Evolutionary conservation across 2,888 invertebrate genomes (phyloP).

Genomic region (Epinotia ramella): DNA sequence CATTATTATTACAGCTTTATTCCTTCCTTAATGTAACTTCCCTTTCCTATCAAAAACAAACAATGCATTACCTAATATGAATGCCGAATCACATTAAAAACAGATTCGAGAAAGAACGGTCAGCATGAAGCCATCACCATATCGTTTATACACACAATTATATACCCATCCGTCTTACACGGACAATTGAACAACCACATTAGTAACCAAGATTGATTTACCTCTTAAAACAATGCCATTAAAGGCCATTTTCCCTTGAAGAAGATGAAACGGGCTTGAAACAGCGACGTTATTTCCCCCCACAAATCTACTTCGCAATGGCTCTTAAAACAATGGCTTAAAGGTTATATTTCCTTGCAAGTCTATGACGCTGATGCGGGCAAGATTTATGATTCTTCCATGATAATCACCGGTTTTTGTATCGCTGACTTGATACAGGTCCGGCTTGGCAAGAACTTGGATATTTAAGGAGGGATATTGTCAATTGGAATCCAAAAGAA

Average conservation of each 20-base stretch:
- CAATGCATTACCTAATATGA: constrained; percentile 22
- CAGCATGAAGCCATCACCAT: constrained; percentile 33
- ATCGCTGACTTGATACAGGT: constrained; percentile 32
- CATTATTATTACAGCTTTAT: not conserved
- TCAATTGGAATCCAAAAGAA: not conserved
- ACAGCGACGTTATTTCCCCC: constrained; percentile 13
- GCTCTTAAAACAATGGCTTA: constrained; percentile 34
- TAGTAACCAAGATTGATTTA: constrained; percentile 34
- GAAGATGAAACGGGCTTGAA: constrained; percentile 6
- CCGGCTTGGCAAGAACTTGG: constrained; percentile 15
- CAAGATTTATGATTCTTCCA: constrained; percentile 49
- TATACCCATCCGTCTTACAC: constrained; percentile 58
- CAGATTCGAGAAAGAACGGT: constrained; percentile 26
- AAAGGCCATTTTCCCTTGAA: constrained; percentile 39
- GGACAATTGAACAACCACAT: constrained; percentile 52
- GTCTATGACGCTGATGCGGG: constrained; percentile 48
- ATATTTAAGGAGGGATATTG: constrained; percentile 20
- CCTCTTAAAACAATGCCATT: constrained; percentile 41
- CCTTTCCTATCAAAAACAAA: constrained; percentile 33
- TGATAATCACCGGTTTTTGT: constrained; percentile 46
- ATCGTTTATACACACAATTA: constrained; percentile 51
- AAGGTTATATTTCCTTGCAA: constrained; percentile 22
- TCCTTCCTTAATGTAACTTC: constrained; percentile 4
- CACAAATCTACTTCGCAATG: not conserved
- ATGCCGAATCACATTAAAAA: constrained; percentile 40